Percentiles rank a stretch among this genome's conserved stretches.
These are phyloP conservation scores for Tanytarsus gracilentus DNA, from an alignment of 2,888 invertebrate genomes.

Conservation along the genomic window DNA sequence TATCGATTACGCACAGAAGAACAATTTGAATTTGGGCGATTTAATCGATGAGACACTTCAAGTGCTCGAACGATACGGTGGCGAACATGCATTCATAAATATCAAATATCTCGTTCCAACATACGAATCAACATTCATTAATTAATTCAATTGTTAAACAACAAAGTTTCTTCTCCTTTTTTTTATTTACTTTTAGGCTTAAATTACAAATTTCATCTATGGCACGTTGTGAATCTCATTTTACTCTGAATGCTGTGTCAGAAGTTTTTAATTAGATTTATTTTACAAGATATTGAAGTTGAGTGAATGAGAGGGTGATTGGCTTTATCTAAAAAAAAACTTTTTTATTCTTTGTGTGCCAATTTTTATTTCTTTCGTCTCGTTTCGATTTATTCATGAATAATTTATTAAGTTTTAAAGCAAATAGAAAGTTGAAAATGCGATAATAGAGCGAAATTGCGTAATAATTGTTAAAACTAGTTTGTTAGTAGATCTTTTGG, in stretches of 20 bases:
- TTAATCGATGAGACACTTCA: slow-evolving; percentile 88
- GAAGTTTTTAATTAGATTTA: background rate
- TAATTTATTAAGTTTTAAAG: slow-evolving; percentile 8
- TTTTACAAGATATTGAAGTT: background rate
- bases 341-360: too few relatives aligned
- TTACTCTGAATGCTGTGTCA: background rate
- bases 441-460: background rate
- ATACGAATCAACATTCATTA: slow-evolving; percentile 62
- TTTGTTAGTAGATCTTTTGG: background rate
- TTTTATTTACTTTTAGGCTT: slow-evolving; percentile 1
- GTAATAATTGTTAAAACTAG: background rate
- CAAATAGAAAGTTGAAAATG: background rate
- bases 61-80: slow-evolving; percentile 82
- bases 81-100: slow-evolving; percentile 93
- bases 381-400: background rate
- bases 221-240: background rate
- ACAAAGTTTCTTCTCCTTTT: background rate
- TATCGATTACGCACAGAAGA: slow-evolving; percentile 82
- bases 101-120: slow-evolving; percentile 98
- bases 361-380: background rate
- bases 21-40: slow-evolving; percentile 80
- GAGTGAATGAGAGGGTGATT: background rate
- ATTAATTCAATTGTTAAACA: slow-evolving; percentile 19
- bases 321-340: too few relatives aligned
- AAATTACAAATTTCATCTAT: background rate